phyloP scores from a whole-genome alignment of 2,797 vertebrate genomes.

The Galaxias olidus region DNA sequence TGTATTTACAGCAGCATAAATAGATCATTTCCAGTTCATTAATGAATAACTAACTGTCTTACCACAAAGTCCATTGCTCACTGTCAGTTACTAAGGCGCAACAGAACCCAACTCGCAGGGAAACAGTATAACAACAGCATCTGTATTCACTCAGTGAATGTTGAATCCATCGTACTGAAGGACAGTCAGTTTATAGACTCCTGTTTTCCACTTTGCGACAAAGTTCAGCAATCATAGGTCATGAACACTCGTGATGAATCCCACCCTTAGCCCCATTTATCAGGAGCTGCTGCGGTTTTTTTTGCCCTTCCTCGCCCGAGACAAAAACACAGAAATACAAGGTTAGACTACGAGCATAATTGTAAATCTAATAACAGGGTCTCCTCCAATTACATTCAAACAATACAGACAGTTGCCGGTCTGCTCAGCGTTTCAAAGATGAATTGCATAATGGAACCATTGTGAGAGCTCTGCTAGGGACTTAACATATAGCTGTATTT shows the following conservation, averaged over 20 bases:
- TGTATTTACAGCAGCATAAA: too few species aligned
- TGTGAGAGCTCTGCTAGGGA: too few species aligned
- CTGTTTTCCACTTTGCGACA: conserved; percentile 33
- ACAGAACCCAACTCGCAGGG: not conserved
- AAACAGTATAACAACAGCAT: conserved; percentile 15
- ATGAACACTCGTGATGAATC: conserved; percentile 54
- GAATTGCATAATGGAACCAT: not conserved
- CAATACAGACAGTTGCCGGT: conserved; percentile 10
- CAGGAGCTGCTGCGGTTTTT: conserved; percentile 44
- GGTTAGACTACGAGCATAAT: conserved; percentile 38
- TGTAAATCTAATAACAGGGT: conserved; percentile 44
- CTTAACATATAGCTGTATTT: too few species aligned
- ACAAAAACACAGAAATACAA: conserved; percentile 49
- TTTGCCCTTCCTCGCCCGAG: conserved; percentile 23
- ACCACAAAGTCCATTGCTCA: too few species aligned
- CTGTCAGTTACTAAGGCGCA: too few species aligned
- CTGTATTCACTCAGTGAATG: conserved; percentile 7
- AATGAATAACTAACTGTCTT: too few species aligned
- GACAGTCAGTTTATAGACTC: conserved; percentile 51
- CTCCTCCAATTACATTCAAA: conserved; percentile 34
- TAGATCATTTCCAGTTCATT: too few species aligned
- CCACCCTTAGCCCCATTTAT: conserved; percentile 48
- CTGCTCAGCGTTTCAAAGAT: not conserved
- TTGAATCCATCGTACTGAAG: conserved; percentile 49
- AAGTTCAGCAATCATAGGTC: conserved; percentile 53